Conservation (phyloP, 2,797 vertebrate genomes). For the Arvicola amphibius region DNA sequence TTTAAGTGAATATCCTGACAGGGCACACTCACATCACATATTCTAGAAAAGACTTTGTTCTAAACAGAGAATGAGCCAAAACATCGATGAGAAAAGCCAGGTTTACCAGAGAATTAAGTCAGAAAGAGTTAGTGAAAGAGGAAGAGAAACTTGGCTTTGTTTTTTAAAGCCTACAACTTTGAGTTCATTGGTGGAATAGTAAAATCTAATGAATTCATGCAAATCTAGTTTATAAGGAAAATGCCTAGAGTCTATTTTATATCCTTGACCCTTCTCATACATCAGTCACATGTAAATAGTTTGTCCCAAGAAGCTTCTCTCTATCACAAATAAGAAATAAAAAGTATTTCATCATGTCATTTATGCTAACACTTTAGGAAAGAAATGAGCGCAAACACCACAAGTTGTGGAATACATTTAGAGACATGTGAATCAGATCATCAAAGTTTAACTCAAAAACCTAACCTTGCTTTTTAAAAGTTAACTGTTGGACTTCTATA, state of each 20-base stretch:
- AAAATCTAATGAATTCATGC: background rate
- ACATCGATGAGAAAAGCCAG: background rate
- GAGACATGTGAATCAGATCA: background rate
- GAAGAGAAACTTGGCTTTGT: background rate
- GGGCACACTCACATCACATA: background rate
- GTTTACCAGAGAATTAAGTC: background rate
- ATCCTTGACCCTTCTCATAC: background rate
- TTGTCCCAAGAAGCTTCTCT: background rate
- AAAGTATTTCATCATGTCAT: background rate
- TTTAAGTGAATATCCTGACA: background rate
- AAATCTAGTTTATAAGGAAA: conserved; percentile 22
- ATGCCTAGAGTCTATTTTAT: background rate
- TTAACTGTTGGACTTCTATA: background rate
- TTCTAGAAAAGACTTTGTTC: background rate
- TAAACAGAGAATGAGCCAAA: background rate
- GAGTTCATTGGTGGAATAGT: background rate
- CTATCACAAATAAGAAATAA: background rate
- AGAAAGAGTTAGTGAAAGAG: background rate
- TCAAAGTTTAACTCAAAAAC: background rate
- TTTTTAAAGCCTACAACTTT: conserved; percentile 2
- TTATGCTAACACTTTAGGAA: background rate
- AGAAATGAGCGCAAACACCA: background rate
- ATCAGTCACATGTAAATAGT: background rate
- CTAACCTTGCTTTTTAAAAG: background rate
- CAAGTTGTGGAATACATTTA: background rate